These are phyloP conservation scores for Pandemis corylana DNA, from an alignment of 2,888 invertebrate species.

Conservation along the genomic window DNA sequence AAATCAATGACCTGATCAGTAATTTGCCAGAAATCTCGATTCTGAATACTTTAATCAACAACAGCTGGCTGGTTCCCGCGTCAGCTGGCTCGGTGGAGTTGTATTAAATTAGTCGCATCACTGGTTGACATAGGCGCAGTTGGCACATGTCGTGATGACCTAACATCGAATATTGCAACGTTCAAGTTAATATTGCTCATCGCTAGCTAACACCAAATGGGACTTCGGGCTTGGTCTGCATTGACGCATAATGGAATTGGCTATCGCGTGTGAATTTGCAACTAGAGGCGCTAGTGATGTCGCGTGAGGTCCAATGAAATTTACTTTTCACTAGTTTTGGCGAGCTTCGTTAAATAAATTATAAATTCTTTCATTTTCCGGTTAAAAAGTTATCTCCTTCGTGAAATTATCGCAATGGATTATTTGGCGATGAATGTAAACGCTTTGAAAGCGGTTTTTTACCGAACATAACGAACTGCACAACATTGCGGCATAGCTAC, in stretches of 20 bases:
- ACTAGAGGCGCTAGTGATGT: neutral
- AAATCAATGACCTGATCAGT: neutral
- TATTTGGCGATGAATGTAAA: too few relatives aligned
- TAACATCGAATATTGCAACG: neutral
- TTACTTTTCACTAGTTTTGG: too few relatives aligned
- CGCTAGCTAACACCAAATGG: neutral
- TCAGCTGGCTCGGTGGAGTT: slow-evolving; percentile 55
- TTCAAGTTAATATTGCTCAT: slow-evolving; percentile 11
- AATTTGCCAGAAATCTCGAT: neutral
- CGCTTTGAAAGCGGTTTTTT: too few relatives aligned
- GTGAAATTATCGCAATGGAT: too few relatives aligned
- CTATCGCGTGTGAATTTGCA: too few relatives aligned
- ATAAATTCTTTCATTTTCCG: too few relatives aligned
- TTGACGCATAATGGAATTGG: slow-evolving; percentile 3
- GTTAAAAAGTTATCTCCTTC: too few relatives aligned
- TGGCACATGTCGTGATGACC: slow-evolving; percentile 15
- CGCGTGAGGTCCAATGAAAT: too few relatives aligned
- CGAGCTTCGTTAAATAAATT: too few relatives aligned
- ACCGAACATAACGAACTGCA: too few relatives aligned
- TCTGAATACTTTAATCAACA: neutral
- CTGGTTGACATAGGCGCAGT: slow-evolving; percentile 50
- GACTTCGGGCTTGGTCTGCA: neutral
- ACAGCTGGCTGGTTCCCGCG: slow-evolving; percentile 42
- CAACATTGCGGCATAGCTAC: too few relatives aligned
- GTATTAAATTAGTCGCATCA: slow-evolving; percentile 62